Evolutionary conservation across 2,797 vertebrate genomes (phyloP).

Genomic region (Lutjanus argentimaculatus): DNA sequence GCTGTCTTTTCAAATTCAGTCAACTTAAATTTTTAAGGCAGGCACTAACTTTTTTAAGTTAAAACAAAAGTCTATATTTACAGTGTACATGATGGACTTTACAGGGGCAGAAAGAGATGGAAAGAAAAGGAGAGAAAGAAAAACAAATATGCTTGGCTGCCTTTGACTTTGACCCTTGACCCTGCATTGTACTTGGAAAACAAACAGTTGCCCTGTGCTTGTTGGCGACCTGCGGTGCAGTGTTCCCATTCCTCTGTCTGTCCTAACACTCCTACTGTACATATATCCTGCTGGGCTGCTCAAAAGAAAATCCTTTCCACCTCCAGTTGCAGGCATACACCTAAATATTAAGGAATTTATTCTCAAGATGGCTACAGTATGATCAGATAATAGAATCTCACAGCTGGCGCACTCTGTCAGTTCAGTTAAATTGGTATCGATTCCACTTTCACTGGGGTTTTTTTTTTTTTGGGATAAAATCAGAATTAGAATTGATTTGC

Average conservation of each 20-base stretch:
- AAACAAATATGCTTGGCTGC: background rate
- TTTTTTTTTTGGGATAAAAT: too few relatives aligned
- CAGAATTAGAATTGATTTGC: constrained; percentile 45
- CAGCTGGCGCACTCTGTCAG: constrained; percentile 6
- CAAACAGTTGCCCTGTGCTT: constrained; percentile 21
- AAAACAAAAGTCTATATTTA: too few relatives aligned
- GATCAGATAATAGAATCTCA: constrained; percentile 42
- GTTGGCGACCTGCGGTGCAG: constrained; percentile 4
- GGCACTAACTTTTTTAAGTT: too few relatives aligned
- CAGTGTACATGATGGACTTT: background rate
- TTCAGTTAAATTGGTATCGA: constrained; percentile 48
- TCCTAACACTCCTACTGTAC: background rate
- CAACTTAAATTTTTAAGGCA: too few relatives aligned
- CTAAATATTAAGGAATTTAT: background rate
- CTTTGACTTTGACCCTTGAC: constrained; percentile 63
- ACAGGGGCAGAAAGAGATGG: background rate
- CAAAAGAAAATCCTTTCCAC: background rate
- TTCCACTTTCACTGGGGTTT: constrained; percentile 10
- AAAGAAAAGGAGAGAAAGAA: background rate
- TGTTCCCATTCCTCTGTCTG: constrained; percentile 17
- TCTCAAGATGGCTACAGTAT: background rate
- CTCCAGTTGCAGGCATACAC: background rate
- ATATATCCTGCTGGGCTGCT: constrained; percentile 24
- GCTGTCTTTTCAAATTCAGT: too few relatives aligned
- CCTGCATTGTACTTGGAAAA: constrained; percentile 17